Evolutionary conservation across 1,140 invertebrate species (phyloP).

Genomic region (Dreissena polymorpha): DNA sequence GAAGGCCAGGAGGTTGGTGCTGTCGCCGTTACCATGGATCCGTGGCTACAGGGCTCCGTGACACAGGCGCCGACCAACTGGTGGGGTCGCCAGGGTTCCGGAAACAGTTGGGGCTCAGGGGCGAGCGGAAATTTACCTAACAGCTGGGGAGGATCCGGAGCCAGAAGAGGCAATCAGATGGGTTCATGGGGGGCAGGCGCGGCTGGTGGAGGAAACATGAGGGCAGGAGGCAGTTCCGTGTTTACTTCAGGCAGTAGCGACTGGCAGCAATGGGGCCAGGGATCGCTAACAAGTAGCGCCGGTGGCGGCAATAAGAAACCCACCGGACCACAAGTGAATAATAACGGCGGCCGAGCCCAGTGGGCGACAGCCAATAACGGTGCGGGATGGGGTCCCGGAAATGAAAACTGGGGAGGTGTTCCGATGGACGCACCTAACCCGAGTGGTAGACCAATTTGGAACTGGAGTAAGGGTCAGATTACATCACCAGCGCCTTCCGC

Average conservation of each 20-base stretch:
- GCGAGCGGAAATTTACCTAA: not conserved
- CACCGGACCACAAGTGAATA: not conserved
- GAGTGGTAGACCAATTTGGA: not conserved
- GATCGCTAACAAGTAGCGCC: slow-evolving; percentile 23
- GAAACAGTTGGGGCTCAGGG: slow-evolving; percentile 10
- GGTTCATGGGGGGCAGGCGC: not conserved
- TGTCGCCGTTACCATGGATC: slow-evolving; percentile 49
- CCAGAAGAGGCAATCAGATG: not conserved
- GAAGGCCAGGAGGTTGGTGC: slow-evolving; percentile 23
- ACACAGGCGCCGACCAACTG: slow-evolving; percentile 37
- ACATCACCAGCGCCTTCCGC: not conserved
- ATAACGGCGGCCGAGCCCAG: not conserved
- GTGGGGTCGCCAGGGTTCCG: not conserved
- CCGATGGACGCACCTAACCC: slow-evolving; percentile 2
- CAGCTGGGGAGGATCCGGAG: not conserved
- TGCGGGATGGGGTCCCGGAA: not conserved
- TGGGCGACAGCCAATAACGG: not conserved
- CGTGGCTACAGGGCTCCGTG: slow-evolving; percentile 44
- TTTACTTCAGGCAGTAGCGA: not conserved
- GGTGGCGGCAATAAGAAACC: slow-evolving; percentile 1
- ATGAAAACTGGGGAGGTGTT: not conserved
- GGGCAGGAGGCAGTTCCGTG: not conserved
- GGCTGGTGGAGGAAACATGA: not conserved
- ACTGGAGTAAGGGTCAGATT: not conserved
- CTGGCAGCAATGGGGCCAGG: slow-evolving; percentile 40